phyloP scores from a whole-genome alignment of 2,113 vertebrate genomes.

The Thalassarche chlororhynchos region DNA sequence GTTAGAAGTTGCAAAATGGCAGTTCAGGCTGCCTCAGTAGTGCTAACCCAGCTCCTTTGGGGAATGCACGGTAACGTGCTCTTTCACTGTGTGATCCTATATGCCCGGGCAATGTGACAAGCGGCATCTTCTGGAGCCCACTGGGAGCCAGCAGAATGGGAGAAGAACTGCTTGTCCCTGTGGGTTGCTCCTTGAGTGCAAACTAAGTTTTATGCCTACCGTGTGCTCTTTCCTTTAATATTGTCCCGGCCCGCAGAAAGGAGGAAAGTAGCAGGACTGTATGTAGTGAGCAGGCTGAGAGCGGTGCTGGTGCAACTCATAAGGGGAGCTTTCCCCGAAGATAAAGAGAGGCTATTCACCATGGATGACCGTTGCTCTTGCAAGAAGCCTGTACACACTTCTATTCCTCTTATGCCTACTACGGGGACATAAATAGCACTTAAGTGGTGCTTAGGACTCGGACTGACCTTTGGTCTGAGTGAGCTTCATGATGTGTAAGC shows the following conservation, averaged over 20 bases:
- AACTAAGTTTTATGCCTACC: background rate
- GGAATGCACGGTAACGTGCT: background rate
- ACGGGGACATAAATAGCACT: background rate
- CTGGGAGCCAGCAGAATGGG: background rate
- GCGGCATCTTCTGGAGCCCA: background rate
- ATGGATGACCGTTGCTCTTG: background rate
- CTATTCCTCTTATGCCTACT: background rate
- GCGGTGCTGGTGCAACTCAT: background rate
- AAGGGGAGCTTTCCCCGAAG: background rate
- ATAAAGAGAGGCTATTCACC: background rate
- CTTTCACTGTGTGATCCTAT: background rate
- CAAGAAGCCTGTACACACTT: background rate
- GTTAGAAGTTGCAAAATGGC: background rate
- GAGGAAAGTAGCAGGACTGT: background rate
- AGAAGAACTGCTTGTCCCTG: background rate
- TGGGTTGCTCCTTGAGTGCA: background rate
- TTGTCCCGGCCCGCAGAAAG: fast-evolving
- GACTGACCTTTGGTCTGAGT: background rate
- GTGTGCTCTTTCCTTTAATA: background rate
- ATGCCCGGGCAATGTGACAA: background rate
- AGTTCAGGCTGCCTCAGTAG: background rate
- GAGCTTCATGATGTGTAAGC: background rate
- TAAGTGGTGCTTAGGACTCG: slow-evolving; percentile 6
- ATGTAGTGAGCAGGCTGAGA: background rate
- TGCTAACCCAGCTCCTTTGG: background rate